Conservation (phyloP, 2,888 invertebrate species). For the Netelia inedita region DNA sequence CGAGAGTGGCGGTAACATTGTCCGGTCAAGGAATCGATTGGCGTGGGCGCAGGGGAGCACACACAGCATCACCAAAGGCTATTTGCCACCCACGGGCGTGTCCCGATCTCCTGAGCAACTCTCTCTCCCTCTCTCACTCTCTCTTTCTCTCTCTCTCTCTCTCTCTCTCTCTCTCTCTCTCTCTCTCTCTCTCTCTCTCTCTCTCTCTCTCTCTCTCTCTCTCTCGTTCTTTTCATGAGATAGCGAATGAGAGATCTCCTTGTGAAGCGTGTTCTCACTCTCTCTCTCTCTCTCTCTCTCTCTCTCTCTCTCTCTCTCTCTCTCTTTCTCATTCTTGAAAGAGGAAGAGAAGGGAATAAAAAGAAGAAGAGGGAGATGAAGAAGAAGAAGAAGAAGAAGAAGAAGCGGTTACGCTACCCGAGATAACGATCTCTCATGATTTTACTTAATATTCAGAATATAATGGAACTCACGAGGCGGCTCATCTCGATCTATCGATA, state of each 20-base stretch:
- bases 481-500: slow-evolving; percentile 57
- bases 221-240: slow-evolving; percentile 19
- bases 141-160: slow-evolving; percentile 5
- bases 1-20: slow-evolving; percentile 68
- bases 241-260: slow-evolving; percentile 53
- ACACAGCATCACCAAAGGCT: slow-evolving; percentile 69
- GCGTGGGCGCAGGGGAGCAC: slow-evolving; percentile 76
- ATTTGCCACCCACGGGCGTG: slow-evolving; percentile 77
- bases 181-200: not conserved
- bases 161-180: slow-evolving; percentile 8
- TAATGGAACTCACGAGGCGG: slow-evolving; percentile 45
- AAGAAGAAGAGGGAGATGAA: slow-evolving; percentile 57
- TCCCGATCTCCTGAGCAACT: slow-evolving; percentile 56
- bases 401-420: slow-evolving; percentile 55
- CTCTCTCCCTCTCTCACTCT: slow-evolving; percentile 1
- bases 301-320: slow-evolving; percentile 25
- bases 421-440: slow-evolving; percentile 66
- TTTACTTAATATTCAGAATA: slow-evolving; percentile 64
- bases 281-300: slow-evolving; percentile 18
- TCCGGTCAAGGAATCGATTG: slow-evolving; percentile 77
- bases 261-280: slow-evolving; percentile 16
- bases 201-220: slow-evolving; percentile 15
- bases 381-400: slow-evolving; percentile 55
- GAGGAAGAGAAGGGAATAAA: slow-evolving; percentile 49
- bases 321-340: slow-evolving; percentile 34